Base-by-base conservation (phyloP, 2,113 vertebrate species). In the Ctenodactylus gundi region DNA sequence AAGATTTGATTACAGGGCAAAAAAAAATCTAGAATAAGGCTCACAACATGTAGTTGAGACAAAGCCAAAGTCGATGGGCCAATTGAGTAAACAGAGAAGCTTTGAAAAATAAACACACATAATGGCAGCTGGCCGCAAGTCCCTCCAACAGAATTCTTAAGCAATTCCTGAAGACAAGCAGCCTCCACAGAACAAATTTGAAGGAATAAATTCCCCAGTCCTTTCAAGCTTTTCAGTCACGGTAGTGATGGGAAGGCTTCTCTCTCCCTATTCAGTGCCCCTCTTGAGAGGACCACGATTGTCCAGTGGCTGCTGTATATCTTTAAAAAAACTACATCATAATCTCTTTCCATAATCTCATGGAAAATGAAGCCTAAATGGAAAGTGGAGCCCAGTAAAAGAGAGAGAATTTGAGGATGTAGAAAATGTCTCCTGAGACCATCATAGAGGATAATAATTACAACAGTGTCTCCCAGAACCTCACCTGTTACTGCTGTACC, bases 311-410 rank as follows among this genome's bases (percentile, higher is more conserved):
- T 85, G 11, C 51, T 70, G 27, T 41, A 81, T 64, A 17, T 31
- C 34, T 92, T 86, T n/a, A 4, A 93, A 67, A 60, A 46, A 92
- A 88, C 25, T 86, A 58, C 57, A 91, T 93, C 53, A 81, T 76
- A 81, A 87, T 44, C 41, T 7, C 7, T 44, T 65, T 83, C 53
- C 88, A 91, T n/a, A n/a, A n/a, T n/a, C n/a, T n/a, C n/a, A n/a
- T n/a, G n/a, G n/a, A n/a, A n/a, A 82, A 13, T 12, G 90, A 75
- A 88, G 14, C 29, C 29, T 64, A 53, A 39, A 85, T 82, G 60
- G 21, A 7, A 91, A 57, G 31, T 78, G 70, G 77, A 87, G 64
- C 18, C 27, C 31, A 89, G 55, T 95, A 78, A 1, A 65, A 49
- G 39, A 91, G 21, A 73, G 13, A 46, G 20, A n/a, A 27, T 13